Evolutionary conservation across 2,797 vertebrate species (phyloP).

Genomic region (Sebastes hubbsi): DNA sequence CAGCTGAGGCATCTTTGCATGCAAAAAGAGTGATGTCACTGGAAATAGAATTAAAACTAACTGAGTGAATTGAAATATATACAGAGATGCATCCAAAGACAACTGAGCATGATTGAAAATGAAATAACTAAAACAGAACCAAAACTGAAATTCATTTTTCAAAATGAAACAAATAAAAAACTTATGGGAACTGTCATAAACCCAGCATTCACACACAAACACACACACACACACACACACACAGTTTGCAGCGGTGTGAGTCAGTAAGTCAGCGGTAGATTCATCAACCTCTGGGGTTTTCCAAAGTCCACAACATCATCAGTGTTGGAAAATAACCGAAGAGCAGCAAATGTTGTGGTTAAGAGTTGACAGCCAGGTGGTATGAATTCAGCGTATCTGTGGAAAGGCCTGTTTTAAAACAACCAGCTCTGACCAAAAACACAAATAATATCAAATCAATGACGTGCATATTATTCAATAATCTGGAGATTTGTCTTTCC

Average conservation of each 20-base stretch:
- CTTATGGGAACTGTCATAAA: neutral
- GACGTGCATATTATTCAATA: neutral
- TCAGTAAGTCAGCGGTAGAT: constrained; percentile 10
- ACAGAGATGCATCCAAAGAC: neutral
- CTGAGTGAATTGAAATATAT: neutral
- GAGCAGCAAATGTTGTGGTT: constrained; percentile 9
- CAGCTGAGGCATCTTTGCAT: neutral
- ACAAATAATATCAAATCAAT: neutral
- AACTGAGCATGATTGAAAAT: neutral
- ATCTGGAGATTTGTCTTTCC: neutral
- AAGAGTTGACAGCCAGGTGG: constrained; percentile 8
- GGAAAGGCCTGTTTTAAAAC: neutral
- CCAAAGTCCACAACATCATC: constrained; percentile 32
- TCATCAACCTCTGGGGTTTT: constrained; percentile 35
- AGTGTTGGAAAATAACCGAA: constrained; percentile 18
- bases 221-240: neutral
- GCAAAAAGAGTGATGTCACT: neutral
- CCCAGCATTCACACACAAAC: neutral
- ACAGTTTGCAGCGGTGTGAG: constrained; percentile 6
- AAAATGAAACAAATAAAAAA: neutral
- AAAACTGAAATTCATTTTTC: neutral
- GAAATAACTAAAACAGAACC: neutral
- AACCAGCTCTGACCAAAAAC: neutral
- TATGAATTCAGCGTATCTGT: neutral
- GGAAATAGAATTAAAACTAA: neutral